Conservation (phyloP, 2,797 vertebrate species). For the Mus caroli region DNA sequence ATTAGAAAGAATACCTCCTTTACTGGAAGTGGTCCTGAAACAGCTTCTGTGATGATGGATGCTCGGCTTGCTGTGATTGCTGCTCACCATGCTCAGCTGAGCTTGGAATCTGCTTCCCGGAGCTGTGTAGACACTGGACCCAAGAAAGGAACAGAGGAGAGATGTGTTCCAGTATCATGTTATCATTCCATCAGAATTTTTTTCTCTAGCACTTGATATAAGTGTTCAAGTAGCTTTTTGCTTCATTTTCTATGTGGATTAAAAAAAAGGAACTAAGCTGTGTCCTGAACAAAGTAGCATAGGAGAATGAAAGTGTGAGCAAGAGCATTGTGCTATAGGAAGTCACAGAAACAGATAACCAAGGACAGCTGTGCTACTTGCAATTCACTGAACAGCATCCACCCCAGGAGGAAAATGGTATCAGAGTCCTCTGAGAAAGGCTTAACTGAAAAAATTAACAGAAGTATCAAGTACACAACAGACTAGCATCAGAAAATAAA, state of each 20-base stretch:
- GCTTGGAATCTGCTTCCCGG: not conserved
- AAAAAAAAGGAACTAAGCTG: not conserved
- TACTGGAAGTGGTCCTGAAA: rapidly evolving
- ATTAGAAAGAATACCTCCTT: constrained; percentile 63
- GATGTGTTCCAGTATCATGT: not conserved
- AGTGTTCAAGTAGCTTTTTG: not conserved
- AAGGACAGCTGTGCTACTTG: not conserved
- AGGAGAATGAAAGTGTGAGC: not conserved
- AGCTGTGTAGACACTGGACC: not conserved
- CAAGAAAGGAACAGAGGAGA: not conserved
- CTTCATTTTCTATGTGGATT: not conserved
- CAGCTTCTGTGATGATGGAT: not conserved
- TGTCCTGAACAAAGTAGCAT: not conserved
- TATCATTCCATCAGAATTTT: not conserved
- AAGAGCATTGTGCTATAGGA: not conserved
- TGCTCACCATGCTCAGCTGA: not conserved
- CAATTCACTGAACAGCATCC: not conserved
- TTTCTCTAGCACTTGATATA: not conserved
- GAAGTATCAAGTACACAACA: not conserved
- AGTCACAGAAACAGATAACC: not conserved
- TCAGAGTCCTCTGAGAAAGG: not conserved
- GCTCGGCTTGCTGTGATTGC: not conserved
- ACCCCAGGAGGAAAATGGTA: not conserved
- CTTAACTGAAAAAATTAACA: not conserved
- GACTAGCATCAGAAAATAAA: not conserved